Evolutionary conservation across 92 coral and sea anemone species (phyloP).

Genomic region (Heteractis magnifica): DNA sequence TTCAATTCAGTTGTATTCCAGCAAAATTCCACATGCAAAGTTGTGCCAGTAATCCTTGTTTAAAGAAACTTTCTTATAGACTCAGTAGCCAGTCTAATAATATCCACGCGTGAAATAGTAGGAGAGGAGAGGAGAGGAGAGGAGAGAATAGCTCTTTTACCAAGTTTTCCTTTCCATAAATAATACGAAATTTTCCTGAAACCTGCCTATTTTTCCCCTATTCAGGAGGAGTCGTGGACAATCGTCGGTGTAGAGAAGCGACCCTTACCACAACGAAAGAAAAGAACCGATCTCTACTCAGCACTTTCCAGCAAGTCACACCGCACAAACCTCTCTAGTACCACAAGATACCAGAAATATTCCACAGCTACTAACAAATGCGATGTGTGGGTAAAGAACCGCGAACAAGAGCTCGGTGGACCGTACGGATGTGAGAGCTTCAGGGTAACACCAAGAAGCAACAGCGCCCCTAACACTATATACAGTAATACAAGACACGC

Average conservation of each 20-base stretch:
- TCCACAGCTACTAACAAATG: conserved; percentile 39
- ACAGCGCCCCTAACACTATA: conserved; percentile 33
- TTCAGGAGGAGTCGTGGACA: conserved; percentile 29
- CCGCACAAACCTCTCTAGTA: background rate
- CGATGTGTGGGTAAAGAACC: conserved; percentile 56
- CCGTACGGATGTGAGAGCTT: conserved; percentile 9
- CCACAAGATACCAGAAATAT: background rate
- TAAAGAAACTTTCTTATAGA: too few species aligned
- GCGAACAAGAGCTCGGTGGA: conserved; percentile 44
- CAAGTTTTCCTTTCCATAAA: background rate
- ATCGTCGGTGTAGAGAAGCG: conserved; percentile 40
- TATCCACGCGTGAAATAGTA: background rate
- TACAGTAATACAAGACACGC: background rate
- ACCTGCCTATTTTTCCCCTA: background rate
- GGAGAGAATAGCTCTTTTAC: background rate
- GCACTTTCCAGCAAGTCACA: conserved; percentile 15
- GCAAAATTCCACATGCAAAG: too few species aligned
- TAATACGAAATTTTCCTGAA: background rate
- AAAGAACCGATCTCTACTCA: background rate
- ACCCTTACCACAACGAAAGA: conserved; percentile 24
- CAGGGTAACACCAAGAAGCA: conserved; percentile 15
- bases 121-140: background rate
- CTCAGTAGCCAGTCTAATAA: too few species aligned
- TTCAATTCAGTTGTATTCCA: too few species aligned
- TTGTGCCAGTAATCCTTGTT: too few species aligned